Evolutionary conservation across 2,888 invertebrate species (phyloP).

Genomic region (Drosophila suboccidentalis): DNA sequence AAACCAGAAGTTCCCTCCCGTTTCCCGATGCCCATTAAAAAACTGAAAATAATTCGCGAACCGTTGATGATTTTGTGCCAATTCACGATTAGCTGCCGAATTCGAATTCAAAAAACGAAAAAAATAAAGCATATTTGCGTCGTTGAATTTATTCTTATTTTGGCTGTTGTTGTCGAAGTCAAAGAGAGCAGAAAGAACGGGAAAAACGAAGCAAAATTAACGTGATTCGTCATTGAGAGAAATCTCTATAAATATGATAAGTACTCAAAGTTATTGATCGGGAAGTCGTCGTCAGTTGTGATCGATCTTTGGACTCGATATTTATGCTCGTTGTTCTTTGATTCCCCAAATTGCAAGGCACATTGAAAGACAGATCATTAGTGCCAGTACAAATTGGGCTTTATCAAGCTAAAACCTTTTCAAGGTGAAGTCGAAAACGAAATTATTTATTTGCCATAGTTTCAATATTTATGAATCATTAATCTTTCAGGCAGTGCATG

Average conservation of each 20-base stretch:
- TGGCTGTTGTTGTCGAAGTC: constrained; percentile 6
- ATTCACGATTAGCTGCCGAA: constrained; percentile 59
- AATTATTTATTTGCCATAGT: neutral
- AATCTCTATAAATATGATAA: constrained; percentile 5
- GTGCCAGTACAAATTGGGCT: constrained; percentile 8
- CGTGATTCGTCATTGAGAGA: constrained; percentile 2
- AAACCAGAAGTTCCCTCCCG: constrained; percentile 33
- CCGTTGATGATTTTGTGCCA: constrained; percentile 46
- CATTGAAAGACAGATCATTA: constrained; percentile 3
- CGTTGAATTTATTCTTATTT: constrained; percentile 13
- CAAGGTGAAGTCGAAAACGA: constrained; percentile 7
- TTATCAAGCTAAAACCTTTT: constrained; percentile 6
- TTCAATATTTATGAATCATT: constrained; percentile 9
- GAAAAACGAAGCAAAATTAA: neutral
- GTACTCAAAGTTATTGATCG: constrained; percentile 10
- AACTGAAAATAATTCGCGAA: constrained; percentile 13
- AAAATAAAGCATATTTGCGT: constrained; percentile 24
- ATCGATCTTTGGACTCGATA: constrained; percentile 13
- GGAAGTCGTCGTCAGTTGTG: constrained; percentile 3
- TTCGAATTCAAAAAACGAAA: constrained; percentile 18
- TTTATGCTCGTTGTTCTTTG: constrained; percentile 6
- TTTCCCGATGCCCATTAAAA: constrained; percentile 19
- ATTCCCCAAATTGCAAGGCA: constrained; percentile 4
- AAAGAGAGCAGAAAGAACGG: neutral
- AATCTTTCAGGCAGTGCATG: constrained; percentile 21